Percentiles rank a stretch among this genome's conserved stretches.
Evolutionary conservation across 2,797 vertebrate species (phyloP).

Genomic region (Hippoglossus hippoglossus): DNA sequence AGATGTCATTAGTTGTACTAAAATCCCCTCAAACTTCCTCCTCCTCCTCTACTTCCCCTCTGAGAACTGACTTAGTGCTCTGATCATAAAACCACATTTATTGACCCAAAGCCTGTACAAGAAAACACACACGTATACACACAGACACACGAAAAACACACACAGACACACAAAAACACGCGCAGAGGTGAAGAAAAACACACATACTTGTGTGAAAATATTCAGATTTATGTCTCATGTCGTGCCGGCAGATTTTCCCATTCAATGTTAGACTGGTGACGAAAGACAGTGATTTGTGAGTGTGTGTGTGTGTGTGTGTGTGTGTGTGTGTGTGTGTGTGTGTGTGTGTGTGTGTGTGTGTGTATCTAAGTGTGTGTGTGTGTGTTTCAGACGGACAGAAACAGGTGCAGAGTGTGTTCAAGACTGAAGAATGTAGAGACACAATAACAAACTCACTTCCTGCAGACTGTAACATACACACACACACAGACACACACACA

Average conservation of each 20-base stretch:
- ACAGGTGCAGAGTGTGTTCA: slow-evolving; percentile 75
- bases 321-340: slow-evolving; percentile 13
- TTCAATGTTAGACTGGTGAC: slow-evolving; percentile 44
- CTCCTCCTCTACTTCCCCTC: slow-evolving; percentile 53
- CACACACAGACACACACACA: slow-evolving; percentile 26
- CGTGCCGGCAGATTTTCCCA: slow-evolving; percentile 64
- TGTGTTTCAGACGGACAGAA: slow-evolving; percentile 59
- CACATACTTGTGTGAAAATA: slow-evolving; percentile 47
- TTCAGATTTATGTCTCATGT: slow-evolving; percentile 57
- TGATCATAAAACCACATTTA: slow-evolving; percentile 74
- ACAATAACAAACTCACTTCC: slow-evolving; percentile 68
- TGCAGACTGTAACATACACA: slow-evolving; percentile 34
- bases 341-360: slow-evolving; percentile 3
- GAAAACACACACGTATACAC: slow-evolving; percentile 12
- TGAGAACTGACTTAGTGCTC: slow-evolving; percentile 54
- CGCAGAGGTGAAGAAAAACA: slow-evolving; percentile 1
- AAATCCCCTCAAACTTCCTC: slow-evolving; percentile 61
- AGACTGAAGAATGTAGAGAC: slow-evolving; percentile 70
- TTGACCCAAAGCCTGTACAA: slow-evolving; percentile 48
- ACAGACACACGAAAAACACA: slow-evolving; percentile 13
- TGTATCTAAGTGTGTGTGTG: slow-evolving; percentile 28
- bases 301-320: neutral
- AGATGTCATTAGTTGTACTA: slow-evolving; percentile 67
- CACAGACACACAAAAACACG: slow-evolving; percentile 18
- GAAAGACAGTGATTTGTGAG: slow-evolving; percentile 50